phyloP scores from a whole-genome alignment of 2,797 vertebrate genomes.

The Pyrocephalus nanus region DNA sequence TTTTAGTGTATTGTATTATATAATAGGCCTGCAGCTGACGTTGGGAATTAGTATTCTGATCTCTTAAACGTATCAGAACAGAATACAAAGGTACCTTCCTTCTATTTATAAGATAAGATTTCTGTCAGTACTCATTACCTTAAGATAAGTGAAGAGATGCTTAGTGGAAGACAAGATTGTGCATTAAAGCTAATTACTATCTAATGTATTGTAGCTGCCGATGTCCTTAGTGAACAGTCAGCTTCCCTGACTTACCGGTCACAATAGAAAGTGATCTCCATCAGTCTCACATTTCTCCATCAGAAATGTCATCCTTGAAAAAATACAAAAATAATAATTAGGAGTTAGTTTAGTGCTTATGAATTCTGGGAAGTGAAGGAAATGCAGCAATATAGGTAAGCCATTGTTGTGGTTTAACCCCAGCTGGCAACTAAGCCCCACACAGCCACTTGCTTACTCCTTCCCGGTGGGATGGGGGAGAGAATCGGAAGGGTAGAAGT shows the following conservation, averaged over 20 bases:
- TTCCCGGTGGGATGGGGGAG: background rate
- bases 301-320: background rate
- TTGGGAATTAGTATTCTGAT: constrained; percentile 70
- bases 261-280: background rate
- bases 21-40: constrained; percentile 58
- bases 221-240: background rate
- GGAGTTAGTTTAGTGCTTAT: background rate
- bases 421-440: background rate
- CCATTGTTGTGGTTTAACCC: background rate
- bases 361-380: background rate
- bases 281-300: background rate
- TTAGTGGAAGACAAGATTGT: constrained; percentile 56
- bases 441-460: background rate
- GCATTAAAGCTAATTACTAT: constrained; percentile 62
- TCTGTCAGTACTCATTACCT: constrained; percentile 66
- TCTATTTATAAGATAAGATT: constrained; percentile 70
- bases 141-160: constrained; percentile 64
- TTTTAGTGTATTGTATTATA: constrained; percentile 47
- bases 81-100: constrained; percentile 56
- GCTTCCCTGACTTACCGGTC: background rate
- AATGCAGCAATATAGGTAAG: background rate
- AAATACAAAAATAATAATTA: background rate
- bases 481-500: background rate
- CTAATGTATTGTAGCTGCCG: constrained; percentile 20
- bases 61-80: constrained; percentile 72